Conservation (phyloP, 2,113 vertebrate genomes). For the Macaca nemestrina region DNA sequence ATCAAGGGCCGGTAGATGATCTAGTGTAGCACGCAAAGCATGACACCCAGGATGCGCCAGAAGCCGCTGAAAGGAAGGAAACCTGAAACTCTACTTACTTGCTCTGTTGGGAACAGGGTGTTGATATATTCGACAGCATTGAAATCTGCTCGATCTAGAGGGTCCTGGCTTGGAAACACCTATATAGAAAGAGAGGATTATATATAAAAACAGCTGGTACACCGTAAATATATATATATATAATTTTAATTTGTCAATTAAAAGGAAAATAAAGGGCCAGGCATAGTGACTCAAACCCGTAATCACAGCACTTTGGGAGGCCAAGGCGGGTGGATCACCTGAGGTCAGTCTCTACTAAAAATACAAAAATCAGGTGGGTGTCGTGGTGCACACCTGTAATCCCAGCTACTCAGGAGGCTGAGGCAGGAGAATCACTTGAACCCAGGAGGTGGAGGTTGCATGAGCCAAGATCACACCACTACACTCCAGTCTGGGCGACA, state of each 20-base stretch:
- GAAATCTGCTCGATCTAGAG: conserved; percentile 96
- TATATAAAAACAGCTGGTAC: not conserved
- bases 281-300: not conserved
- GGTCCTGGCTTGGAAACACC: conserved; percentile 99
- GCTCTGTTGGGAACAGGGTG: conserved; percentile 97
- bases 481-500: not conserved
- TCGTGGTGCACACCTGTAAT: not conserved
- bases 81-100: conserved; percentile 84
- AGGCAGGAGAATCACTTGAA: not conserved
- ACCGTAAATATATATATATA: not conserved
- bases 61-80: conserved; percentile 38
- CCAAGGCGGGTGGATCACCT: not conserved
- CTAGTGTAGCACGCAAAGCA: not conserved
- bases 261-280: not conserved
- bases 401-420: not conserved
- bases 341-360: not conserved
- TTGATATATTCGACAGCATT: conserved; percentile 99
- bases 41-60: not conserved
- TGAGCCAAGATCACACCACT: not conserved
- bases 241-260: not conserved
- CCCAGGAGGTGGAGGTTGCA: not conserved
- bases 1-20: not conserved
- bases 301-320: not conserved
- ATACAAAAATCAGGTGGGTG: no score
- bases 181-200: conserved; percentile 66